Conservation (phyloP, 2,797 vertebrate genomes). For the Mormyrus hasselquistii region DNA sequence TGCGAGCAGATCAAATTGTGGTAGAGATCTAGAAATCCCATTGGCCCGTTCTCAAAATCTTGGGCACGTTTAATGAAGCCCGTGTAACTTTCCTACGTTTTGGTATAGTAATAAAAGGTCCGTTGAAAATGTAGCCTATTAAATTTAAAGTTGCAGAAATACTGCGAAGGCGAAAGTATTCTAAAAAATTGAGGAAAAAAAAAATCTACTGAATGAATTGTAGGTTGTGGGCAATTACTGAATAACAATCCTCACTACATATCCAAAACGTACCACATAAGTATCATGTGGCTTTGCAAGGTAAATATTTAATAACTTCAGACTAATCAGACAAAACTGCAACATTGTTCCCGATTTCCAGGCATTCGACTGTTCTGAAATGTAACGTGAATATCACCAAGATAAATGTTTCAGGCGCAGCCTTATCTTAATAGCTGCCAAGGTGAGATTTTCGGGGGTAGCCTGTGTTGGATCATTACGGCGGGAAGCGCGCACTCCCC, state of each 20-base stretch:
- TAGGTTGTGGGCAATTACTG: neutral
- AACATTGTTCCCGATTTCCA: neutral
- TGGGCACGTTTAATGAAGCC: neutral
- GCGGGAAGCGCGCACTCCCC: neutral
- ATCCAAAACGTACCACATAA: neutral
- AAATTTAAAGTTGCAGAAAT: neutral
- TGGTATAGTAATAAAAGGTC: neutral
- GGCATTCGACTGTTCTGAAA: neutral
- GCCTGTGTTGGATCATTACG: conserved; percentile 14
- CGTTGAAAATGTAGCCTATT: neutral
- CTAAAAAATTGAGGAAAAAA: neutral
- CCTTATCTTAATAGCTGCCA: conserved; percentile 20
- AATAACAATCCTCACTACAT: neutral
- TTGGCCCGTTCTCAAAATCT: neutral
- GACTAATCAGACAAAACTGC: neutral
- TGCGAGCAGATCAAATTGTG: neutral
- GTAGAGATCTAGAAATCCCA: neutral
- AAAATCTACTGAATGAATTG: neutral
- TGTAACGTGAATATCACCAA: neutral
- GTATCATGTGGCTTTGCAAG: neutral
- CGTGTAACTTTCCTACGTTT: neutral
- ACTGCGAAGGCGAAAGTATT: neutral
- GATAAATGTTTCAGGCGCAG: neutral
- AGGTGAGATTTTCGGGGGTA: conserved; percentile 6
- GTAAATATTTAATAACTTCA: neutral